phyloP scores from a whole-genome alignment of 2,797 vertebrate genomes.

The Buphagus erythrorhynchus region DNA sequence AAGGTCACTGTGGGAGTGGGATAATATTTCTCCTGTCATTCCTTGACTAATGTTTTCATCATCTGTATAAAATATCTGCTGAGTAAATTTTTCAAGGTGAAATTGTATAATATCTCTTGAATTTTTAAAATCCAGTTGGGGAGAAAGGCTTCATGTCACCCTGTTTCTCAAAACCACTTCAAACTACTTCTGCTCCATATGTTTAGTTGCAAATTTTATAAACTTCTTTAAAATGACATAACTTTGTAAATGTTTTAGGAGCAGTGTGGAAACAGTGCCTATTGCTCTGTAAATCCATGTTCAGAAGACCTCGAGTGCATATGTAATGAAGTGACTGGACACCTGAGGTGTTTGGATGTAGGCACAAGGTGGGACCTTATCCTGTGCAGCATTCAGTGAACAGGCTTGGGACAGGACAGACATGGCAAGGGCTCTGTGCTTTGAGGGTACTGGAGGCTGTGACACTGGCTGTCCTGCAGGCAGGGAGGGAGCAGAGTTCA shows the following conservation, averaged over 20 bases:
- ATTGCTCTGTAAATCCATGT: not conserved
- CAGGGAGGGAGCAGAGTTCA: fast-evolving
- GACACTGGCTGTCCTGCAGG: not conserved
- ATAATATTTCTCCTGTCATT: not conserved
- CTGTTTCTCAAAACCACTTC: not conserved
- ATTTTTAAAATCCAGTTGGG: not conserved
- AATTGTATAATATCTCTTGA: not conserved
- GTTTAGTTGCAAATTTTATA: not conserved
- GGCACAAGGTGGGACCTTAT: not conserved
- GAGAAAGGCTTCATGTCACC: not conserved
- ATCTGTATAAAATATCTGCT: not conserved
- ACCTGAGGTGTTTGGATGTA: not conserved
- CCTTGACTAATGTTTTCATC: not conserved
- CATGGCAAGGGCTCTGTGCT: not conserved
- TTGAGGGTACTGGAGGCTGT: not conserved
- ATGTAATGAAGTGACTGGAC: not conserved
- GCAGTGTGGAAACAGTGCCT: not conserved
- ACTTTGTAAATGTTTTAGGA: not conserved
- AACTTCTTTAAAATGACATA: not conserved
- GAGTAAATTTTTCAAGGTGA: slow-evolving; percentile 13
- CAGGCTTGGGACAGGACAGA: not conserved
- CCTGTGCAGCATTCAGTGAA: not conserved
- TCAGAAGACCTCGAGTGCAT: not conserved
- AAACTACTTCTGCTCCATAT: not conserved
- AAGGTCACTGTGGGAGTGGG: not conserved